These are phyloP conservation scores for Macrobrachium nipponense DNA, from an alignment of 1,140 invertebrate genomes.

Conservation along the genomic window DNA sequence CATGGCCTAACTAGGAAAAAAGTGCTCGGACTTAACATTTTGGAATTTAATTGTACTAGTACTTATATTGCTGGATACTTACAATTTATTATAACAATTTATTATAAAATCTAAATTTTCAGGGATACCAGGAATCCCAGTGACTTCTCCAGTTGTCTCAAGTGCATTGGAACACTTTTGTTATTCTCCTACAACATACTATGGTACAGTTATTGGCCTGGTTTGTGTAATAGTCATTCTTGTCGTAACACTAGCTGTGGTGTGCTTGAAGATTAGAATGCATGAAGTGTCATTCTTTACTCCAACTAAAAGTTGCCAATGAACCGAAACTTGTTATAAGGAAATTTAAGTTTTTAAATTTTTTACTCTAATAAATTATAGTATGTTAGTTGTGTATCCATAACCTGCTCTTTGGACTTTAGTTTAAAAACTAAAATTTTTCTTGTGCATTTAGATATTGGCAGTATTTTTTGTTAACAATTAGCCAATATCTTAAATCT, in stretches of 20 bases:
- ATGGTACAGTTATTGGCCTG: constrained; percentile 1
- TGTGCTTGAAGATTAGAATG: constrained; percentile 3
- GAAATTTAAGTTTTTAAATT: no score
- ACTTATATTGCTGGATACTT: background rate
- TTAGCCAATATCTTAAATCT: no score
- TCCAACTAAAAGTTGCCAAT: constrained; percentile 13
- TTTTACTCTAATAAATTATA: no score
- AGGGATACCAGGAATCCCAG: background rate
- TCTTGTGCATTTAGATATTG: no score
- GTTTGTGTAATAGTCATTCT: constrained; percentile 18
- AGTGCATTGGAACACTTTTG: background rate
- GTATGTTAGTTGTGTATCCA: no score
- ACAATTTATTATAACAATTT: background rate
- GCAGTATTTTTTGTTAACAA: no score
- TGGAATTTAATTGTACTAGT: background rate
- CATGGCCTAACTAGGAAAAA: no score
- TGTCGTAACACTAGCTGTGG: background rate
- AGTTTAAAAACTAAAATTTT: no score
- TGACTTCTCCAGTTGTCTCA: background rate
- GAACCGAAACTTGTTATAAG: background rate
- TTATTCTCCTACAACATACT: constrained; percentile 9
- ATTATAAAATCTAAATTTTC: background rate
- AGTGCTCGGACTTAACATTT: background rate
- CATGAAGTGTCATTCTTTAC: constrained; percentile 16
- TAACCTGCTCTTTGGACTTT: no score